Percentiles rank a stretch among this genome's conserved stretches.
Conservation (phyloP, 2,797 vertebrate species). For the Peromyscus attwateri region DNA sequence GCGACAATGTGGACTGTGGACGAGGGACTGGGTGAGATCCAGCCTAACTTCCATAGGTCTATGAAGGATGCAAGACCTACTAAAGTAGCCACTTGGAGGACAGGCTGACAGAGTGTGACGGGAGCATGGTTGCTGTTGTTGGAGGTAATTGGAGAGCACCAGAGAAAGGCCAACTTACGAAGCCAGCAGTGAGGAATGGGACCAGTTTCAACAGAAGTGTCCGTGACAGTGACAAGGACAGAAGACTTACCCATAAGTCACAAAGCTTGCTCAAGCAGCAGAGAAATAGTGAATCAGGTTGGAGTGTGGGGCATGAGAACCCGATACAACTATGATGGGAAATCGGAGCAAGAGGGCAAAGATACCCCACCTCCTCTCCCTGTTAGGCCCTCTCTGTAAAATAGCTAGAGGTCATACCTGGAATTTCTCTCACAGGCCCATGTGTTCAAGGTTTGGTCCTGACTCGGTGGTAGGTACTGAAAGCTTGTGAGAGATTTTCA, state of each 20-base stretch:
- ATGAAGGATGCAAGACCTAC: rapidly evolving
- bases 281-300: background rate
- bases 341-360: rapidly evolving
- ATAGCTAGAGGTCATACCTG: background rate
- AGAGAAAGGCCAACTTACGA: background rate
- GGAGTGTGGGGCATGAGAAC: rapidly evolving
- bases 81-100: background rate
- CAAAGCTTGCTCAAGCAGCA: background rate
- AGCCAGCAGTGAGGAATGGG: background rate
- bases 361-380: background rate
- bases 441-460: no score
- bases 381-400: background rate
- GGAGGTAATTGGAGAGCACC: background rate
- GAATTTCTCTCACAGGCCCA: background rate
- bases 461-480: background rate
- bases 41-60: rapidly evolving
- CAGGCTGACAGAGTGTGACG: no score
- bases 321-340: rapidly evolving
- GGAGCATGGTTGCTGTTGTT: rapidly evolving
- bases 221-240: background rate
- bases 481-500: background rate
- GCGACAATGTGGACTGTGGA: background rate
- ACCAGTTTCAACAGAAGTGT: background rate
- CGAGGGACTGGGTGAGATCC: background rate
- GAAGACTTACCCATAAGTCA: rapidly evolving